Percentiles rank a stretch among this genome's conserved stretches.
Conservation (phyloP, 1,140 invertebrate genomes). For the Diachasmimorpha longicaudata region DNA sequence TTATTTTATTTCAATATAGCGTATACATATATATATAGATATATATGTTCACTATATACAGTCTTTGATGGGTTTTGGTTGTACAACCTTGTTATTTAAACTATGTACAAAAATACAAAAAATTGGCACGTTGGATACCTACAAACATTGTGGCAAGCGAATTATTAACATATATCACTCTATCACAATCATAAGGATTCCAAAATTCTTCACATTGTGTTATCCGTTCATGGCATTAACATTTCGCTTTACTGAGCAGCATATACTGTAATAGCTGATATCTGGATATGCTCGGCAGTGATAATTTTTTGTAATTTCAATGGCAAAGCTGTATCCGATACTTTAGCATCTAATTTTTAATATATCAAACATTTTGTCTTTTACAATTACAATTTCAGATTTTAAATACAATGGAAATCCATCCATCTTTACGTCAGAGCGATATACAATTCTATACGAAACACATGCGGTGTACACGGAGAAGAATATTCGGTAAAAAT, state of each 20-base stretch:
- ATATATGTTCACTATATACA: constrained; percentile 31
- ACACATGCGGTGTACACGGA: too few species aligned
- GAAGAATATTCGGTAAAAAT: too few species aligned
- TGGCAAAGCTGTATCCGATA: neutral
- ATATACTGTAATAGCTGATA: neutral
- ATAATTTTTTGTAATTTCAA: neutral
- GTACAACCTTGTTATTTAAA: constrained; percentile 16
- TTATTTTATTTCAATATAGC: constrained; percentile 23
- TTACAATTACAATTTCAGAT: neutral
- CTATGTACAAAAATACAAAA: constrained; percentile 59
- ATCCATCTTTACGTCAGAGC: too few species aligned
- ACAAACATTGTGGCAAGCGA: constrained; percentile 36
- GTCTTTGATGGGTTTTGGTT: constrained; percentile 10
- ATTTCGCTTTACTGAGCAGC: too few species aligned
- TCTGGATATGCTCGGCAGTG: neutral
- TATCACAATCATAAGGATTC: neutral
- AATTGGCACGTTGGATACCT: constrained; percentile 51
- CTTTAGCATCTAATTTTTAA: neutral
- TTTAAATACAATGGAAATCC: too few species aligned
- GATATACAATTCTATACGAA: too few species aligned
- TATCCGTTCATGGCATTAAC: neutral
- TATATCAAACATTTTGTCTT: neutral
- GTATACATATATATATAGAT: constrained; percentile 18
- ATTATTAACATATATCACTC: constrained; percentile 6
- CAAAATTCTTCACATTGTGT: neutral